Conservation (phyloP, 2,888 invertebrate genomes). For the Mesorhabditis spiculigera region DNA sequence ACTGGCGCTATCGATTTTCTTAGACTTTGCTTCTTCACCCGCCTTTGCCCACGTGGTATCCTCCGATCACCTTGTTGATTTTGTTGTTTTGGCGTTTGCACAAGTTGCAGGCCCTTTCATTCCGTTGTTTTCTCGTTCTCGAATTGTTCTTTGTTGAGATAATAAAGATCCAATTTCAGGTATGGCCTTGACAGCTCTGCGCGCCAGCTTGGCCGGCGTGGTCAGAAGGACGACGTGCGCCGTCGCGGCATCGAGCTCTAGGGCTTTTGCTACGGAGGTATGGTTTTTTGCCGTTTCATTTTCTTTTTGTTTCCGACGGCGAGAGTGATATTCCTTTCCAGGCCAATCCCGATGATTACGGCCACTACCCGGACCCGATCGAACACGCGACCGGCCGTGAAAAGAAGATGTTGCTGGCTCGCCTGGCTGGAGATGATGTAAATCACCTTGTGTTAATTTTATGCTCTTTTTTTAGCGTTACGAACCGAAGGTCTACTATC, state of each 20-base stretch:
- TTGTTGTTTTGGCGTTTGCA: too few species aligned
- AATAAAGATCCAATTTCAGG: background rate
- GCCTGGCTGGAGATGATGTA: slow-evolving; percentile 80
- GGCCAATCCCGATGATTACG: slow-evolving; percentile 57
- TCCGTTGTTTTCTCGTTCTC: too few species aligned
- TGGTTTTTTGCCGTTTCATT: background rate
- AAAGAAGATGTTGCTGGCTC: slow-evolving; percentile 81
- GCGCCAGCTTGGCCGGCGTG: background rate
- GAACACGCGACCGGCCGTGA: slow-evolving; percentile 91
- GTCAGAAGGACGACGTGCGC: background rate
- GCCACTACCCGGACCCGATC: slow-evolving; percentile 72
- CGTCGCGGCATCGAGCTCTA: background rate
- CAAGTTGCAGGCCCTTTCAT: too few species aligned
- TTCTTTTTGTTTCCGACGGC: background rate
- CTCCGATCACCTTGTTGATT: too few species aligned
- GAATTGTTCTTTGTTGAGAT: too few species aligned
- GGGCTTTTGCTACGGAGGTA: background rate
- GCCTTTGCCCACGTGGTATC: too few species aligned
- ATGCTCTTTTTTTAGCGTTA: slow-evolving; percentile 46
- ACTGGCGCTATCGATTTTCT: too few species aligned
- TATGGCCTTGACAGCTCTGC: background rate
- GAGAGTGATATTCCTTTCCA: slow-evolving; percentile 19
- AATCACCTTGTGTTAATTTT: background rate
- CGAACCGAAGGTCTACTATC: slow-evolving; percentile 58
- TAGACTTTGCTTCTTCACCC: too few species aligned